Conservation (phyloP, 53 echinoderm and acorn worm species). For the Paracentrotus lividus region DNA sequence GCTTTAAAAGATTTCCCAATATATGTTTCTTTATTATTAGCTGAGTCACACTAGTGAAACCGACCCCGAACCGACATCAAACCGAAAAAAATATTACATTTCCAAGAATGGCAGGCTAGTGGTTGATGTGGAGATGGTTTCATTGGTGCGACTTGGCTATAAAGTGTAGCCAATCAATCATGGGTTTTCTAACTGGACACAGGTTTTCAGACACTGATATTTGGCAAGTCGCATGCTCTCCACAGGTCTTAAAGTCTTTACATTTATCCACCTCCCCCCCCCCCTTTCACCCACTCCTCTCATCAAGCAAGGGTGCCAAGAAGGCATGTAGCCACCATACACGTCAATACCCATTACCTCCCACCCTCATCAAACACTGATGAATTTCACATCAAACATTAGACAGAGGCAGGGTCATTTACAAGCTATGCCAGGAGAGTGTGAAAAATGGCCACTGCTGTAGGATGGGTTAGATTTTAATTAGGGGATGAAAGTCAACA, state of each 20-base stretch:
- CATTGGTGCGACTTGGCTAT: too few species aligned
- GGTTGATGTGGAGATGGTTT: too few species aligned
- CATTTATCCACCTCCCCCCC: background rate
- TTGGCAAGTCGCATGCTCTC: too few species aligned
- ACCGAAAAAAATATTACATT: too few species aligned
- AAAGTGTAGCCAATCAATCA: background rate
- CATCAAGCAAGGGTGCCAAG: background rate
- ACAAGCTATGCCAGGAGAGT: background rate
- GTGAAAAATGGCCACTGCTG: background rate
- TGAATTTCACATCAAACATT: conserved; percentile 3
- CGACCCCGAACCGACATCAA: too few species aligned
- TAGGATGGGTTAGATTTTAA: background rate
- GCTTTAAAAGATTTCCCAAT: too few species aligned
- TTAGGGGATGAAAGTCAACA: conserved; percentile 3
- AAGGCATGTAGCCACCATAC: background rate
- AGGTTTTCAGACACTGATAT: too few species aligned
- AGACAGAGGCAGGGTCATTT: background rate
- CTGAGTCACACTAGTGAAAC: too few species aligned
- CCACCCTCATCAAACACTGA: background rate
- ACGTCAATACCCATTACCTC: conserved; percentile 20
- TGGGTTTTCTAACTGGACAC: too few species aligned
- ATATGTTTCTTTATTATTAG: too few species aligned
- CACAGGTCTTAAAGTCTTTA: background rate
- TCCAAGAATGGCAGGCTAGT: too few species aligned
- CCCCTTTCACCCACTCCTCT: background rate